Percentiles rank a stretch among this genome's conserved stretches.
Conservation (phyloP, 2,113 vertebrate species). For the Saimiri boliviensis region DNA sequence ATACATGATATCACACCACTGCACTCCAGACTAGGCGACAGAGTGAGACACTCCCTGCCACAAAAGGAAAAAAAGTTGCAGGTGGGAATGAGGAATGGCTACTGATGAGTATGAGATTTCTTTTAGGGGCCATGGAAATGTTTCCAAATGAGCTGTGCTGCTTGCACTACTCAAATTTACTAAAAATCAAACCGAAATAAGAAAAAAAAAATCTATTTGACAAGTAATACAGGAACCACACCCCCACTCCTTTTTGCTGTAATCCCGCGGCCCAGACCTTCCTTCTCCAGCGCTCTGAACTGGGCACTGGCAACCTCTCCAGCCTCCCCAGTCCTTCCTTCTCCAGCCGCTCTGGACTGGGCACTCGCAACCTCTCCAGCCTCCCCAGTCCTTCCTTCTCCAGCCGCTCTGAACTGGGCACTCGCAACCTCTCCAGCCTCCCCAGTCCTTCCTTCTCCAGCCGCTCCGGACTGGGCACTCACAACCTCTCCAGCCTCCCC, state of each 20-base stretch:
- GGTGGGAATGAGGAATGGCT: neutral
- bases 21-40: too few species aligned
- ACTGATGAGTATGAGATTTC: neutral
- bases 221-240: neutral
- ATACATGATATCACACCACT: too few species aligned
- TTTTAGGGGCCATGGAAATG: neutral
- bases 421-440: too few species aligned
- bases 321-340: slow-evolving; percentile 59
- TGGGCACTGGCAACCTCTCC: slow-evolving; percentile 88
- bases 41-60: too few species aligned
- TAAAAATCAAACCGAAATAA: neutral
- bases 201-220: neutral
- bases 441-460: too few species aligned
- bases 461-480: too few species aligned
- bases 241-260: neutral
- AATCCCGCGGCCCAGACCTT: neutral
- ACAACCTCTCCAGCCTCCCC: too few species aligned
- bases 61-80: neutral
- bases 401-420: too few species aligned
- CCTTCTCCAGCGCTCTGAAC: slow-evolving; percentile 94
- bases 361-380: slow-evolving; percentile 85
- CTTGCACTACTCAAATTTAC: neutral
- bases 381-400: too few species aligned
- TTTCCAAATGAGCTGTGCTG: neutral
- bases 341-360: slow-evolving; percentile 93